A percentile compares a stretch with the other conserved stretches of the same genome.
Evolutionary conservation across 2,797 vertebrate species (phyloP).

Genomic region (Pantherophis alleghaniensis): DNA sequence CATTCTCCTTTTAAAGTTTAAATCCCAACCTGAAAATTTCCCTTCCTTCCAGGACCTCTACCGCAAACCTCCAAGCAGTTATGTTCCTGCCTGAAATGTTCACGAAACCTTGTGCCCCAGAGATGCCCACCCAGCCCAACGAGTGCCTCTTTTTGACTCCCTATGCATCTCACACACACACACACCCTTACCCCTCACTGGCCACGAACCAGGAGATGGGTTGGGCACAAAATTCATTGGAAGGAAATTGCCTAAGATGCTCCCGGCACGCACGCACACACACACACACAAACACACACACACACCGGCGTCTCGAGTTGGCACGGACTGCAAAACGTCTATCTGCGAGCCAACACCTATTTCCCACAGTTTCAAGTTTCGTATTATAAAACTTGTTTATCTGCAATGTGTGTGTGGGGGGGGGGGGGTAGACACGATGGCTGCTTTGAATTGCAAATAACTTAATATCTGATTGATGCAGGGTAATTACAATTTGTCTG

Average conservation of each 20-base stretch:
- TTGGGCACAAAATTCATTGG: neutral
- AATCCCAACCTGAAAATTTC: neutral
- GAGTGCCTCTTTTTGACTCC: too few relatives aligned
- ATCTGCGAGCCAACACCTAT: neutral
- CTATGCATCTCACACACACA: neutral
- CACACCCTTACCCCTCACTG: neutral
- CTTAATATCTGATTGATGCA: constrained; percentile 1
- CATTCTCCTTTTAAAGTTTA: neutral
- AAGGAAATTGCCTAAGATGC: neutral
- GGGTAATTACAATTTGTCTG: neutral
- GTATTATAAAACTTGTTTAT: constrained; percentile 17
- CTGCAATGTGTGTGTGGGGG: neutral
- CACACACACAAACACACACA: too few relatives aligned
- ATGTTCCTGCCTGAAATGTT: neutral
- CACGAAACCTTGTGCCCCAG: neutral
- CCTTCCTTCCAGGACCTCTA: neutral
- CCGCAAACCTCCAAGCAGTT: too few relatives aligned
- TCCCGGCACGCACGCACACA: neutral
- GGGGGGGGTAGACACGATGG: neutral
- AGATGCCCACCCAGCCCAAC: neutral
- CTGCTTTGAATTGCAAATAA: constrained; percentile 22
- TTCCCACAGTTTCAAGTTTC: neutral
- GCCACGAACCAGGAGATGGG: neutral
- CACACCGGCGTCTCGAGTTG: neutral
- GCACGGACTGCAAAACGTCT: neutral